These are phyloP conservation scores for Brienomyrus brachyistius DNA, from an alignment of 2,113 vertebrate genomes.

Conservation along the genomic window DNA sequence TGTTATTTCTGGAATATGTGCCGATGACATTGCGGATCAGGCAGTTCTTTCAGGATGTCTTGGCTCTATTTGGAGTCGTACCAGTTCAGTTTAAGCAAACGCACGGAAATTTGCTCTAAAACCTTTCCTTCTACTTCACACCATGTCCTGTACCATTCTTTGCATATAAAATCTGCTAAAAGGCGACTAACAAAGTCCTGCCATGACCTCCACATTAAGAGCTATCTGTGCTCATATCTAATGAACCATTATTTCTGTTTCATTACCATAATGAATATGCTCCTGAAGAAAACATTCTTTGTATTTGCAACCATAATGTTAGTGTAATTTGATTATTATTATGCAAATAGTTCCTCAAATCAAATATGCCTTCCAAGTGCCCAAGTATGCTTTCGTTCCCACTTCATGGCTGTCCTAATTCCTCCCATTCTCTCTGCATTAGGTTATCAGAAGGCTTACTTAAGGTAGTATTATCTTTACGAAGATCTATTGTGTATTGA, in stretches of 20 bases:
- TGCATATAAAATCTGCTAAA: neutral
- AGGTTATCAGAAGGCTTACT: neutral
- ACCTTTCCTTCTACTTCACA: neutral
- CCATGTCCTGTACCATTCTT: neutral
- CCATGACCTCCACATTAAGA: neutral
- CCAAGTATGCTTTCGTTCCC: neutral
- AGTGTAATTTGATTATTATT: neutral
- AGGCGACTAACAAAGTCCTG: neutral
- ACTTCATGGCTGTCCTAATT: neutral
- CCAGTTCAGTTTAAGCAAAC: neutral
- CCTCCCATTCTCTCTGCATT: neutral
- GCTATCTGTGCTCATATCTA: neutral
- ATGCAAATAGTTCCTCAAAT: conserved; percentile 1
- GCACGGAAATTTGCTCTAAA: neutral
- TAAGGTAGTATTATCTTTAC: neutral
- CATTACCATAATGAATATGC: neutral
- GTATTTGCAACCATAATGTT: neutral
- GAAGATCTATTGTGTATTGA: neutral
- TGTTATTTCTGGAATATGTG: neutral
- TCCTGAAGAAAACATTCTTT: neutral
- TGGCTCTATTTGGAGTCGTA: neutral
- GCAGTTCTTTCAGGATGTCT: neutral
- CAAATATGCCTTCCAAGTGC: neutral
- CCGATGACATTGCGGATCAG: neutral
- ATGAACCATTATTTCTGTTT: neutral